Base-by-base conservation (phyloP, 2,888 invertebrate species). In the Eristalinus aeneus region DNA sequence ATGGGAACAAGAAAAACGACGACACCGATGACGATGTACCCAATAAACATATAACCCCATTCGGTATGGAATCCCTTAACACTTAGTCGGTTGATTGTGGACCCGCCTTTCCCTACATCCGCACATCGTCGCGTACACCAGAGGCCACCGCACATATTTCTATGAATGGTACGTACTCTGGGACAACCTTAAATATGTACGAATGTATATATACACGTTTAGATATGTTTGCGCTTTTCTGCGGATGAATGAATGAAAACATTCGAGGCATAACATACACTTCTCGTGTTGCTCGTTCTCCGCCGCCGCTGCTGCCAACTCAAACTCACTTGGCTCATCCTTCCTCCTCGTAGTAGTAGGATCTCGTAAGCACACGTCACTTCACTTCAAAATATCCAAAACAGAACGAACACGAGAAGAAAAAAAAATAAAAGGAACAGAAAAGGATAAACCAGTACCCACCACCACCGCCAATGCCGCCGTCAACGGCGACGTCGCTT, bases 21-120 rank as follows among this genome's bases (percentile, higher is more conserved):
- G 68, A 77, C 31, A 75, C 60, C 8, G 69, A 64, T 32, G 68
- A 82, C 64, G 64, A 71, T 46, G 84, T 69, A 85, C 76, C 81
- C 85, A 85, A 85, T 80, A 85, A 80, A 76, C 80, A 85, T 85
- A 84, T 80, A 76, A 85, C 85, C 85, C 85, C 72, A 73, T 85
- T 85, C 76, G 80, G 72, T 73, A 46, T 53, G 85, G 80, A 85
- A 73, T 85, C 80, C 76, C 72, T 72, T 72, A 85, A 85, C 80
- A 80, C 80, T 76, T 76, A 67, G 75, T 68, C 61, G 53, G 68
- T 74, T 78, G 74, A 71, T 79, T 63, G 34, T 63, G 10, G 20
- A 20, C 54, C 64, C 80, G 53, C 72, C 68, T 64, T 73, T 74
- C 67, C 74, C 71, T 74, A 78, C 83, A 78, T 56, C 23, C 56